phyloP scores from a whole-genome alignment of 2,888 invertebrate genomes.

The Acanthococcus lagerstroemiae region DNA sequence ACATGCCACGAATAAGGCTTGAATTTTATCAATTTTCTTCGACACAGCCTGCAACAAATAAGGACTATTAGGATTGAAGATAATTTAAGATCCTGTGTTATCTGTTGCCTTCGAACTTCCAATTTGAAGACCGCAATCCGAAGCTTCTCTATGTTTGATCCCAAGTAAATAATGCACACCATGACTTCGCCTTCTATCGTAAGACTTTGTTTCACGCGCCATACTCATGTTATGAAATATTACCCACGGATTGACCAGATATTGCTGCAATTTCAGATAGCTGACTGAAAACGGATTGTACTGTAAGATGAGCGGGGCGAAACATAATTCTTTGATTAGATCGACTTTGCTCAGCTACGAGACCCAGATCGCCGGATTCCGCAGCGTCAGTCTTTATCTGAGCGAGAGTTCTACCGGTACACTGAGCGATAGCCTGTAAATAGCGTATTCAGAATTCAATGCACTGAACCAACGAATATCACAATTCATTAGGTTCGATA shows the following conservation, averaged over 20 bases:
- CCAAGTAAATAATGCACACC: too few relatives aligned
- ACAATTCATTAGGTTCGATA: neutral
- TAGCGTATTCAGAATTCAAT: neutral
- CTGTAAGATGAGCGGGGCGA: constrained; percentile 65
- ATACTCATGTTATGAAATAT: too few relatives aligned
- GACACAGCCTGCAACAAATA: constrained; percentile 50
- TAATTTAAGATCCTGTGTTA: too few relatives aligned
- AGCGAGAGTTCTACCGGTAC: constrained; percentile 72
- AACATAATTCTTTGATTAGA: constrained; percentile 81
- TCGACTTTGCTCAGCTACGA: constrained; percentile 76
- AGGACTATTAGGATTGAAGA: too few relatives aligned
- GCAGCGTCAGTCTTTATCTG: constrained; percentile 65
- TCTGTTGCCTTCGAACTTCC: too few relatives aligned
- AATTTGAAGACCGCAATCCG: too few relatives aligned
- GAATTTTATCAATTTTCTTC: constrained; percentile 87
- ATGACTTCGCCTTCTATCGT: too few relatives aligned
- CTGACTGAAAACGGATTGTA: constrained; percentile 65
- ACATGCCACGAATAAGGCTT: constrained; percentile 85
- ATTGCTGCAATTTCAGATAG: constrained; percentile 77
- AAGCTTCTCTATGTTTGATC: too few relatives aligned
- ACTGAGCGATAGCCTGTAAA: constrained; percentile 71
- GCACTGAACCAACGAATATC: neutral
- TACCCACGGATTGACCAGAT: constrained; percentile 61
- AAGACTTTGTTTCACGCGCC: too few relatives aligned
- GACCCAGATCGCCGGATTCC: constrained; percentile 76